Evolutionary conservation across 2,888 invertebrate genomes (phyloP), one percentile per base, ranked within the genome.

Genomic region (Drosophila testacea): DNA sequence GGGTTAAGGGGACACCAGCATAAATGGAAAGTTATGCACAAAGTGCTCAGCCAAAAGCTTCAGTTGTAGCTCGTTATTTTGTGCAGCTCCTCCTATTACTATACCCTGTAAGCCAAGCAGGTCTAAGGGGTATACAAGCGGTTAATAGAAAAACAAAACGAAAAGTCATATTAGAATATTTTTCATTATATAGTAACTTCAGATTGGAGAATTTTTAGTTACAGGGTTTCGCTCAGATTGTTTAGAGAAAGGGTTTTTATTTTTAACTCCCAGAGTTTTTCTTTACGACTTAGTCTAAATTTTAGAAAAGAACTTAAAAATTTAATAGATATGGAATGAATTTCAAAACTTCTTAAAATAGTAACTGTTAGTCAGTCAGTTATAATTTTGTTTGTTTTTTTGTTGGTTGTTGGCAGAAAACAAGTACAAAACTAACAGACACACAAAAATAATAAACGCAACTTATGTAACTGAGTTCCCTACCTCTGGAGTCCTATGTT

Each of bases 31-130:
- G 86, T 83, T 83, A 82, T 85, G 83, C 85, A 82, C 85, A 82
- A 73, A 85, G 80, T 83, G 81, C 81, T 87, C 87, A 76, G 83
- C 81, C 83, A 66, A 81, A 59, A 77, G 81, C 81, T 63, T 69
- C 73, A 67, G 79, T 69, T 82, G 83, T 86, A 83, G 82, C 88
- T 83, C 86, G 88, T 83, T 83, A 83, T 83, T 83, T 88, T 83
- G 71, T 83, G 83, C 79, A 67, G 64, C 56, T 79, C 36, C 69
- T 62, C 7, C 74, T 62, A 60, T 56, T 62, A 48, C 36, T 9
- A 62, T 65, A 69, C 79, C 69, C 79, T 52, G 46, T 38, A 47
- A 36, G 27, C 39, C 6, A 10, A 4, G 6, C 27, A 13, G 4
- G n/a, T 2, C 0, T 1, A 9, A 10, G 3, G 34, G 56, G 57